Base-by-base conservation (phyloP, 92 coral and sea anemone species). In the Zoanthus sansibaricus region DNA sequence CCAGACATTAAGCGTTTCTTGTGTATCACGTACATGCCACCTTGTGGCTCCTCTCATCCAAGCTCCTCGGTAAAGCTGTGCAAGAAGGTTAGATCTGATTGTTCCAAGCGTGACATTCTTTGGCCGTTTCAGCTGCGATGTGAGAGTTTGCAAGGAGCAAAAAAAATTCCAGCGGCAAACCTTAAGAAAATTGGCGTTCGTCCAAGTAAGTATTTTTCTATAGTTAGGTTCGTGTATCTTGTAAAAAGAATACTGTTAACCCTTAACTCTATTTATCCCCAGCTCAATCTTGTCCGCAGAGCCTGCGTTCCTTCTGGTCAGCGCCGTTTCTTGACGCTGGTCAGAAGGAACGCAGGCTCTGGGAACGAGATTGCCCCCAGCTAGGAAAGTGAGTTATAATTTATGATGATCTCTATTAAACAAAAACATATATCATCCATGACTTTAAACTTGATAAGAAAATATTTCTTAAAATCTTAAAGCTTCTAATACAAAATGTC, bases 81-180 rank as follows among this genome's bases (percentile, higher is more conserved):
- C 20, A 56, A 61, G 15, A 77, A 77, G 32, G 71, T 58, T 37
- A 77, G 67, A 37, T 30, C 83, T 25, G 83, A 77, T n/a, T 77
- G 83, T 47, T 16, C 18, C 46, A 77, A 8, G 15, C 44, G n/a
- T 16, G 25, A 32, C 44, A 6, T 58, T 44, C 8, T 62, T 42
- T 77, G 83, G 83, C 83, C 83, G 9, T 0, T 4, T n/a, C 15
- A 77, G 18, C 69, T 77, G 49, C 25, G 11, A 25, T 77, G 83
- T 32, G 83, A 77, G 46, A 77, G 15, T 17, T 77, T 46, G 10
- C 80, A 16, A 45, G 14, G 52, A 14, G 80, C 80, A 6, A n/a
- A 73, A 17, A 8, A 11, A 45, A 20, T 77, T 37, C 30, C 61
- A 12, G 55, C 7, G 1, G 18, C 82, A 15, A 77, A 77, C 68